A percentile compares a stretch with the other conserved stretches of the same genome.
phyloP scores from a whole-genome alignment of 2,888 invertebrate species.

The Napeogenes inachia region DNA sequence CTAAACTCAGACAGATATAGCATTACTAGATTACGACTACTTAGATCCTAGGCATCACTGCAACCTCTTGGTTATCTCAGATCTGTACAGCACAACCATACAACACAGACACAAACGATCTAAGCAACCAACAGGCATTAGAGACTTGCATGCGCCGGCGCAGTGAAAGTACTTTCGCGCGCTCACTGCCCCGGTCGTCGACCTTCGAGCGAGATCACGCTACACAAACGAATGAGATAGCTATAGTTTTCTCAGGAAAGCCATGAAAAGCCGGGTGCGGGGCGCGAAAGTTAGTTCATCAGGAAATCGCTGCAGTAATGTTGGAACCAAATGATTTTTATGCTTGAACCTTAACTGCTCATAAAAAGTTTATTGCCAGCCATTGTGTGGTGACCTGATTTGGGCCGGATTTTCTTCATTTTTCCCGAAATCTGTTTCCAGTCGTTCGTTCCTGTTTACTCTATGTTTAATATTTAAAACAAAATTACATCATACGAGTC shows the following conservation, averaged over 20 bases:
- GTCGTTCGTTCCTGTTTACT: constrained; percentile 9
- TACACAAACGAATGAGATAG: constrained; percentile 47
- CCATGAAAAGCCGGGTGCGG: constrained; percentile 59
- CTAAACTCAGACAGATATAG: constrained; percentile 37
- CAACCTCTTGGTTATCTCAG: constrained; percentile 41
- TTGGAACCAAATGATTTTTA: constrained; percentile 61
- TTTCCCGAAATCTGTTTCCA: constrained; percentile 25
- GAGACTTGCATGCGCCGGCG: constrained; percentile 65
- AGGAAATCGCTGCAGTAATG: constrained; percentile 62
- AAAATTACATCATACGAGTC: not conserved
- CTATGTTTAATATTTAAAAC: constrained; percentile 10
- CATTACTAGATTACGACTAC: constrained; percentile 58
- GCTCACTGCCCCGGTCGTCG: constrained; percentile 73
- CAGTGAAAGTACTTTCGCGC: constrained; percentile 77
- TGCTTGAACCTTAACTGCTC: constrained; percentile 57
- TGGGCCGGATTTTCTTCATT: constrained; percentile 25
- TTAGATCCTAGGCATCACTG: constrained; percentile 41
- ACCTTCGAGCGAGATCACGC: constrained; percentile 52
- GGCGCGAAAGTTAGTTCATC: constrained; percentile 63
- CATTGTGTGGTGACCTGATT: constrained; percentile 26
- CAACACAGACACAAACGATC: constrained; percentile 55
- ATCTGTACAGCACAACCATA: constrained; percentile 45
- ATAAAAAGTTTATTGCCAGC: constrained; percentile 53
- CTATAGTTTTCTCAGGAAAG: constrained; percentile 60
- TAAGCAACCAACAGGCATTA: constrained; percentile 47